phyloP scores from a whole-genome alignment of 2,888 invertebrate genomes.

The Scrobipalpa costella region DNA sequence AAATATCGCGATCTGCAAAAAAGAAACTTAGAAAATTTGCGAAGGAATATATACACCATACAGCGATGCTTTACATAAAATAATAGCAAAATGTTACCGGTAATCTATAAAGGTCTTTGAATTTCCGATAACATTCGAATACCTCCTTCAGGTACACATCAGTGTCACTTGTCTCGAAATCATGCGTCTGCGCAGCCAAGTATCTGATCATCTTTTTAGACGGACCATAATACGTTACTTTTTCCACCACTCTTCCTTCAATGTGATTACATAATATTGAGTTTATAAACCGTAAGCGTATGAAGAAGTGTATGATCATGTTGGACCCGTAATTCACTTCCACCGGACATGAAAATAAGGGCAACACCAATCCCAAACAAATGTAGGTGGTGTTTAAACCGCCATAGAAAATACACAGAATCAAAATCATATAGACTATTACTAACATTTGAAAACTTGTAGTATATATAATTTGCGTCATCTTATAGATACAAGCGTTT shows the following conservation, averaged over 20 bases:
- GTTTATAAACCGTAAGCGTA: constrained; percentile 54
- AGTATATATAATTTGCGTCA: neutral
- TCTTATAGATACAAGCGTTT: neutral
- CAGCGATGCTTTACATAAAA: neutral
- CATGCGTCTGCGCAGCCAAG: constrained; percentile 46
- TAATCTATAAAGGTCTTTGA: constrained; percentile 46
- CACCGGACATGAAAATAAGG: neutral
- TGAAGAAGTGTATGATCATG: constrained; percentile 48
- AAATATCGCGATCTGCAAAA: neutral
- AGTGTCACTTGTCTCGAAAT: constrained; percentile 46
- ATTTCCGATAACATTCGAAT: constrained; percentile 44
- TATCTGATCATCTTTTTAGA: constrained; percentile 33
- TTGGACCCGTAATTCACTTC: constrained; percentile 53
- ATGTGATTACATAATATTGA: constrained; percentile 53
- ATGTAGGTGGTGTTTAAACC: neutral
- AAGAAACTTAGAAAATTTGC: no score
- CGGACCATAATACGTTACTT: constrained; percentile 33
- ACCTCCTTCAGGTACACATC: constrained; percentile 49
- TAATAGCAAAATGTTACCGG: constrained; percentile 40
- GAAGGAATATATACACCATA: no score
- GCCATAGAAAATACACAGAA: neutral
- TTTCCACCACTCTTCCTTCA: constrained; percentile 28
- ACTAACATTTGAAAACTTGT: neutral
- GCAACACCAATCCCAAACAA: neutral
- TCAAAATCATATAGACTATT: neutral